Evolutionary conservation across 2,888 invertebrate species (phyloP), one percentile per base, ranked within the genome.

Genomic region (Agriopis aurantiaria): DNA sequence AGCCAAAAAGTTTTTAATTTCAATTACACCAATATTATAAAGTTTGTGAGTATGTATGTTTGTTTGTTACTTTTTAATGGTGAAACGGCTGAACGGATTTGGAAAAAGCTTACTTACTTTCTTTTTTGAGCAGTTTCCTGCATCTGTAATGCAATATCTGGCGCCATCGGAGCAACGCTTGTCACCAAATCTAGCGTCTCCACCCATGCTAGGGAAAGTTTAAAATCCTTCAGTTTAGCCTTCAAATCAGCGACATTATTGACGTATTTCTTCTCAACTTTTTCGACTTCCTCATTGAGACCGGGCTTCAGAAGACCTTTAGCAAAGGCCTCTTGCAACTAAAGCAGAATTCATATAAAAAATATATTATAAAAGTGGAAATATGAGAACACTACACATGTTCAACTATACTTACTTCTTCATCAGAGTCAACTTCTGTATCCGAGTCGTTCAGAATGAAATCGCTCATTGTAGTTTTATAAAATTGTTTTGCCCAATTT

Each of bases 261-360:
- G 5, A 95, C 95, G 80, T 92, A 95, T 56, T 90, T 89, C 84
- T 95, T 96, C 76, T 95, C 94, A 68, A 95, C 85, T 80, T 92
- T 91, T 77, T 95, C 93, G 64, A 96, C 91, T 80, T 96, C 95
- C 77, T 96, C 95, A 88, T 98, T 98, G 0, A 99, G 90, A 1
- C 98, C 98, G 0, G 98, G 97, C 85, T 98, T 98, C 0, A 99
- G 84, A 65, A 97, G 94, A 0, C 99, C 99, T 80, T 96, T 96
- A 0, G 96, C 96, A 88, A 98, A 98, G 0, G 99, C 98, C 85
- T 97, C 97, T 96, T 98, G 98, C 67, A 99, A 90, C 98, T 99
- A 84, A 65, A 73, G 57, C 11, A 74, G 63, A 63, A 64, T 63
- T 63, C 10, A 3, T 14, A 61, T 0, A 7, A 6, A n/a, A 5